Evolutionary conservation across 92 coral and sea anemone species (phyloP), one percentile per base, ranked within the genome.

Genomic region (Palythoa grandiflora): DNA sequence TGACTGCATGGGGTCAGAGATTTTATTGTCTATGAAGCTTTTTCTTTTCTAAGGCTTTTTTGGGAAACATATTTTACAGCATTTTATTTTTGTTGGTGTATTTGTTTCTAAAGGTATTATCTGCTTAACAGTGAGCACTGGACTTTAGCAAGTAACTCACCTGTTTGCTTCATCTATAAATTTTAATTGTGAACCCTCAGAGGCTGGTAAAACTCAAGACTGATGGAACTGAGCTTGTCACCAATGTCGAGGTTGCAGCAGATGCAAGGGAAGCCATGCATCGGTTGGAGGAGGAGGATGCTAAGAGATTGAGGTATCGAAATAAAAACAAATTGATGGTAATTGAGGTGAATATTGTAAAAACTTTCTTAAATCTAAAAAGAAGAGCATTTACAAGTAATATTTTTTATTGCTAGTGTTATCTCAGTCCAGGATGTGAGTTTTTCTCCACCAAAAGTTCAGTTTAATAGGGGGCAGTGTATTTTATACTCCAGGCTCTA

Each of bases 161-260:
- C 7, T 68, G 11, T 68, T 68, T 8, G 20, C 5, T 61, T 28
- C 53, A 51, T 15, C 71, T 5, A 2, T 28, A 28, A 39, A 14
- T 17, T n/a, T 37, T 86, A 38, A 15, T 35, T 84, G 81, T 17
- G 17, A 0, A 71, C 19, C 66, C 71, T 14, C 86, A 97, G 99
- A 95, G 99, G 38, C 88, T 97, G 88, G 92, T 97, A 57, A 97
- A 97, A 84, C 92, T 97, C 48, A 97, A 95, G 84, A 93, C 96
- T 44, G 99, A 95, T 93, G 99, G 99, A 57, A 94, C 98, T 85
- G 99, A 97, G 70, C 90, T 97, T 51, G 99, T 97, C 21, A 95
- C 97, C 60, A 97, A 97, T 90, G 96, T 97, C 10, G 93, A 97
- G 47, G 99, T 97, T n/a, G 99, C 99, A 35, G 98, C 97, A 15